Evolutionary conservation across 2,113 vertebrate genomes (phyloP).

Genomic region (Romanogobio albipinnatus): DNA sequence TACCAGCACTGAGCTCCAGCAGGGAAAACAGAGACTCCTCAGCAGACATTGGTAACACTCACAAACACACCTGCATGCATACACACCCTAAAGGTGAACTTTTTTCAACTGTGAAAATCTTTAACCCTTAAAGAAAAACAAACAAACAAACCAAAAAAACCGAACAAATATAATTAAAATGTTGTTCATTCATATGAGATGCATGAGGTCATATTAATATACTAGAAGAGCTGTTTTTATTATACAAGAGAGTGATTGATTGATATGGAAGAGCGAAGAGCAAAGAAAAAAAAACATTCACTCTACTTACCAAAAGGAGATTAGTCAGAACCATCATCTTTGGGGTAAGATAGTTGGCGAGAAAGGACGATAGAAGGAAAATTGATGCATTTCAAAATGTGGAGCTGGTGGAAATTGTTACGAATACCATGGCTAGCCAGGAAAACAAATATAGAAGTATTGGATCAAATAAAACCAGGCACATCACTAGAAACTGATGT

Average conservation of each 20-base stretch:
- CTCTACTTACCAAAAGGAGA: too few relatives aligned
- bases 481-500: too few relatives aligned
- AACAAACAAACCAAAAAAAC: neutral
- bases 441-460: too few relatives aligned
- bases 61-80: constrained; percentile 32
- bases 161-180: neutral
- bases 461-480: too few relatives aligned
- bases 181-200: neutral
- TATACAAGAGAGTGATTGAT: neutral
- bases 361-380: too few relatives aligned
- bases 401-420: too few relatives aligned
- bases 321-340: too few relatives aligned
- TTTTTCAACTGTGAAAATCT: constrained; percentile 48
- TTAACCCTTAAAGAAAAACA: constrained; percentile 22
- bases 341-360: too few relatives aligned
- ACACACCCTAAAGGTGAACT: neutral
- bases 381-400: too few relatives aligned
- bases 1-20: constrained; percentile 87
- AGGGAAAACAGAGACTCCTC: constrained; percentile 83
- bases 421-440: too few relatives aligned
- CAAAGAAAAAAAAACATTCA: too few relatives aligned
- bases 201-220: neutral
- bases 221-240: neutral
- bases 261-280: too few relatives aligned
- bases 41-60: constrained; percentile 77